These are phyloP conservation scores for Phataginus tricuspis DNA, from an alignment of 2,797 vertebrate species.

Conservation along the genomic window DNA sequence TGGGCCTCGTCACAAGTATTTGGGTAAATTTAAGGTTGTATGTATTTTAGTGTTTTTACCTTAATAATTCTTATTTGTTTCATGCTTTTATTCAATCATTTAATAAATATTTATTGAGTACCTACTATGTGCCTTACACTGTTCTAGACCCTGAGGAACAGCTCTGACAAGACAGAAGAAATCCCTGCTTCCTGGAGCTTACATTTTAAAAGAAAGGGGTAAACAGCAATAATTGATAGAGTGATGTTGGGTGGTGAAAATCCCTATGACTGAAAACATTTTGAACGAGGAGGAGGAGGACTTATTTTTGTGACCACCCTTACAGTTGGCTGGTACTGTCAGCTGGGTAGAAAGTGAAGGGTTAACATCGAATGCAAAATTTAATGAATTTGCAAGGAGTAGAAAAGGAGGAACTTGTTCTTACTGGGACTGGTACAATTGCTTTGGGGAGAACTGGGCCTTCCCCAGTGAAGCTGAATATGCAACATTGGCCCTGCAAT, in stretches of 20 bases:
- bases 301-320: not conserved
- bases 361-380: not conserved
- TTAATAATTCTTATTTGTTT: not conserved
- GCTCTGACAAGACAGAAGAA: not conserved
- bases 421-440: not conserved
- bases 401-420: not conserved
- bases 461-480: not conserved
- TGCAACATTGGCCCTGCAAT: not conserved
- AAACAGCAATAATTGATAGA: not conserved
- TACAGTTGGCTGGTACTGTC: not conserved
- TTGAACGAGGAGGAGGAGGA: not conserved
- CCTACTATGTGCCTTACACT: not conserved
- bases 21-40: not conserved
- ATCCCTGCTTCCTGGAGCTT: not conserved
- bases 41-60: not conserved
- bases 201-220: not conserved
- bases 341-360: not conserved
- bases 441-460: not conserved
- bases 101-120: not conserved
- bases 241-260: not conserved
- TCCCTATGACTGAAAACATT: not conserved
- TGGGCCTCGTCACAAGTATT: not conserved
- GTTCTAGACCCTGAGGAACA: not conserved
- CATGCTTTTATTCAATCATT: not conserved
- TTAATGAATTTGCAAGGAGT: not conserved